Conservation (phyloP, 2,888 invertebrate species). For the Callosobruchus maculatus region DNA sequence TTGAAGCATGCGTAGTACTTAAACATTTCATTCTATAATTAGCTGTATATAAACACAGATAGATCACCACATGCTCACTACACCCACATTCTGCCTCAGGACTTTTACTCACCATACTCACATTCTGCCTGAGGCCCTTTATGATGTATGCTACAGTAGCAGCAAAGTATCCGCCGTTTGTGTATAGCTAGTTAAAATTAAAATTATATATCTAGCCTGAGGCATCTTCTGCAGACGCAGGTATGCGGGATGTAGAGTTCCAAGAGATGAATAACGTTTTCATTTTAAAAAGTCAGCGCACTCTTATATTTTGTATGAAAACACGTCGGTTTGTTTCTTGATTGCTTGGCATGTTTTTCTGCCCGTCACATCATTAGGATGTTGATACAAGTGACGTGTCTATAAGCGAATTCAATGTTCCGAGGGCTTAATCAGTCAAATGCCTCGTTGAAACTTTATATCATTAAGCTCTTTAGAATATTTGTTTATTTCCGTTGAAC, state of each 20-base stretch:
- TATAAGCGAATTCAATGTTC: not conserved
- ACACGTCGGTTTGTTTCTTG: slow-evolving; percentile 12
- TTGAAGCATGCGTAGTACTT: not conserved
- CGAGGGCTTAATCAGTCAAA: not conserved
- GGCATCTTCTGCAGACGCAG: not conserved
- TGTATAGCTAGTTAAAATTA: not conserved
- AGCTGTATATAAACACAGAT: not conserved
- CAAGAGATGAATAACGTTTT: not conserved
- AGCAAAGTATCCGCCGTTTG: not conserved
- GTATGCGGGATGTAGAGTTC: not conserved
- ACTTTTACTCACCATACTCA: too few species aligned
- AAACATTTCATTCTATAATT: not conserved
- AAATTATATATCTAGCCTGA: not conserved
- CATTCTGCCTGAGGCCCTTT: not conserved
- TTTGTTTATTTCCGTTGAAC: not conserved
- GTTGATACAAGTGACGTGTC: slow-evolving; percentile 7
- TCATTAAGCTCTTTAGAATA: not conserved
- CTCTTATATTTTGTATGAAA: slow-evolving; percentile 6
- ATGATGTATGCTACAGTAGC: not conserved
- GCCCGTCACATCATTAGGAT: slow-evolving; percentile 6
- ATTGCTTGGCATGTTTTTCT: slow-evolving; percentile 8
- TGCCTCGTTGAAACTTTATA: not conserved
- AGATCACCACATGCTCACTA: not conserved
- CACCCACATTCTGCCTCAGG: not conserved
- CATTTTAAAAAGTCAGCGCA: slow-evolving; percentile 6